A percentile compares a stretch with the other conserved stretches of the same genome.
phyloP scores from a whole-genome alignment of 2,113 vertebrate species.

The Hemibagrus wyckioides region DNA sequence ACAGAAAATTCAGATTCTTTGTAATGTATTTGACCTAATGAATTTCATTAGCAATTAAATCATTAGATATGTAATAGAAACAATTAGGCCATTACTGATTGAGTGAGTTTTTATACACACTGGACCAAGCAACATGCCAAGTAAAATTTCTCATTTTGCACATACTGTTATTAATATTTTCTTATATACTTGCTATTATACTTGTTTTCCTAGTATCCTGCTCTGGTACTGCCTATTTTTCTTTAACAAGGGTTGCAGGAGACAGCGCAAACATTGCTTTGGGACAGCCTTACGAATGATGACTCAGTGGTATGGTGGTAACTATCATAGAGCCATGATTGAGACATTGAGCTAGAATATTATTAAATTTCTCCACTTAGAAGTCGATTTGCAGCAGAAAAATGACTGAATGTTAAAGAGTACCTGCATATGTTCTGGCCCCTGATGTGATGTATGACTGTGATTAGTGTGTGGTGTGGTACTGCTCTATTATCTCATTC shows the following conservation, averaged over 20 bases:
- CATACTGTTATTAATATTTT: not conserved
- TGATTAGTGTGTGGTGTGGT: not conserved
- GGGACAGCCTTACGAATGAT: not conserved
- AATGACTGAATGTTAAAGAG: no score
- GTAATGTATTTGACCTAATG: not conserved
- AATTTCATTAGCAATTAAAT: not conserved
- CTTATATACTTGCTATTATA: not conserved
- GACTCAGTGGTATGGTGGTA: not conserved
- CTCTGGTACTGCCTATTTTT: not conserved
- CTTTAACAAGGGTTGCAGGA: not conserved
- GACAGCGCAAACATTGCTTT: not conserved
- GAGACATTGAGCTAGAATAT: not conserved
- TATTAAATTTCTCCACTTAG: not conserved
- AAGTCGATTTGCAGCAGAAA: not conserved
- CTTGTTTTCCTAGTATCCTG: not conserved
- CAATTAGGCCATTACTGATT: not conserved
- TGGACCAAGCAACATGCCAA: not conserved
- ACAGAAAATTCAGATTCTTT: not conserved
- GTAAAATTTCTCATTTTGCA: not conserved
- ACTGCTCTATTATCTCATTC: constrained; percentile 15
- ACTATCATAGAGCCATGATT: not conserved
- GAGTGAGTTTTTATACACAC: not conserved
- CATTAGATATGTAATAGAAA: not conserved
- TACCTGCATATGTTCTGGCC: not conserved
- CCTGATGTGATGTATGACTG: not conserved